Percentiles rank a stretch among this genome's conserved stretches.
Evolutionary conservation across 2,888 invertebrate genomes (phyloP).

Genomic region (Tuberolachnus salignus): DNA sequence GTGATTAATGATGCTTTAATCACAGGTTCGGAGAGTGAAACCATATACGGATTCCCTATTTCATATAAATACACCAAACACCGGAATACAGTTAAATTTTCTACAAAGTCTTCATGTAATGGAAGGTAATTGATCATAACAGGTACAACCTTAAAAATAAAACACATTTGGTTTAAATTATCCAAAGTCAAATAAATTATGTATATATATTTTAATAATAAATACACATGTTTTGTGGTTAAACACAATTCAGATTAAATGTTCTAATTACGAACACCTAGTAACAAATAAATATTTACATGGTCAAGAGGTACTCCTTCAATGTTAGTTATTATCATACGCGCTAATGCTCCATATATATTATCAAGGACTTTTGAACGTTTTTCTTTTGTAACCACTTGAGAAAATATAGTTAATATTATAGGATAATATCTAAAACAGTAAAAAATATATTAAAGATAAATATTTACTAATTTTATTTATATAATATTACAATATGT

Average conservation of each 20-base stretch:
- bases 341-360: slow-evolving; percentile 77
- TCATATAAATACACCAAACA: slow-evolving; percentile 71
- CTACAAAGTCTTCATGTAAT: slow-evolving; percentile 75
- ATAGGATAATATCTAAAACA: slow-evolving; percentile 68
- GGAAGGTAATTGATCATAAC: slow-evolving; percentile 73
- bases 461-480: neutral
- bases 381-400: slow-evolving; percentile 70
- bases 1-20: slow-evolving; percentile 48
- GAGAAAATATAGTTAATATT: slow-evolving; percentile 72
- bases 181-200: no score
- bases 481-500: neutral
- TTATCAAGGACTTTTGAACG: slow-evolving; percentile 75
- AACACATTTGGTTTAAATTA: no score
- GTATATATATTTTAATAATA: no score
- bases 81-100: slow-evolving; percentile 73
- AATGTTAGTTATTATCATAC: slow-evolving; percentile 73
- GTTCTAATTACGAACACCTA: no score
- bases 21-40: slow-evolving; percentile 28
- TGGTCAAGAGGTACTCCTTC: slow-evolving; percentile 72
- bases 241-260: no score
- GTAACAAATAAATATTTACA: slow-evolving; percentile 63
- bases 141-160: slow-evolving; percentile 38
- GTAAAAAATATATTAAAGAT: slow-evolving; percentile 3
- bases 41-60: slow-evolving; percentile 63
- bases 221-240: no score